Evolutionary conservation across 1,140 invertebrate species (phyloP), one percentile per base, ranked within the genome.

Genomic region (Venturia canescens): DNA sequence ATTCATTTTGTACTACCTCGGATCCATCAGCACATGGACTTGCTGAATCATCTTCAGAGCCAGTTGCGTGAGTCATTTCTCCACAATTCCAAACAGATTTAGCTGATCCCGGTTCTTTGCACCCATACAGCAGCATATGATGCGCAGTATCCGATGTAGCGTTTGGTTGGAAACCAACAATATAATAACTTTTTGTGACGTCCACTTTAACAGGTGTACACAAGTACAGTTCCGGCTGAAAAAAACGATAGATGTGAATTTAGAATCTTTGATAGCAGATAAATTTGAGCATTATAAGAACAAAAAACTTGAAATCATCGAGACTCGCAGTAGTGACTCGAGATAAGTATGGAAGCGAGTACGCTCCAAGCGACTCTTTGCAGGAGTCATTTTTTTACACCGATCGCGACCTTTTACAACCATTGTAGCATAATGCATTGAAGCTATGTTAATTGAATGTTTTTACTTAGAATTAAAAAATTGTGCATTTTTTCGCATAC

Each of bases 121-220:
- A 99, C 15, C 98, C 98, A 91, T 98, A 99, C 0, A 99, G 90
- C 79, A 99, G 92, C 94, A 99, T 99, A 89, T 99, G 99, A 93
- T 99, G 99, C 13, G 97, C 97, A 1, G 95, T 96, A 84, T 96
- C 92, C 95, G 96, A 97, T 2, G 96, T 96, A 1, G 98, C 97
- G 90, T 98, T 98, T 6, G 99, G 98, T 89, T 97, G 94, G 92
- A 98, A 99, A 79, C 96, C 97, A 87, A 97, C 97, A 80, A 98
- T 95, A 86, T 96, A 97, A 89, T 96, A 96, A 79, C 93, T 94
- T 82, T 94, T 93, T 18, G 93, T 90, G 48, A 91, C 91, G 85
- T 96, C 94, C 53, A 97, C 93, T 91, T 95, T 95, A 21, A 97
- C 94, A 16, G 97, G 95, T 48, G 96, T 97, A 88, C 97, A 98